Evolutionary conservation across 2,888 invertebrate species (phyloP).

Genomic region (Microctonus aethiopoides): DNA sequence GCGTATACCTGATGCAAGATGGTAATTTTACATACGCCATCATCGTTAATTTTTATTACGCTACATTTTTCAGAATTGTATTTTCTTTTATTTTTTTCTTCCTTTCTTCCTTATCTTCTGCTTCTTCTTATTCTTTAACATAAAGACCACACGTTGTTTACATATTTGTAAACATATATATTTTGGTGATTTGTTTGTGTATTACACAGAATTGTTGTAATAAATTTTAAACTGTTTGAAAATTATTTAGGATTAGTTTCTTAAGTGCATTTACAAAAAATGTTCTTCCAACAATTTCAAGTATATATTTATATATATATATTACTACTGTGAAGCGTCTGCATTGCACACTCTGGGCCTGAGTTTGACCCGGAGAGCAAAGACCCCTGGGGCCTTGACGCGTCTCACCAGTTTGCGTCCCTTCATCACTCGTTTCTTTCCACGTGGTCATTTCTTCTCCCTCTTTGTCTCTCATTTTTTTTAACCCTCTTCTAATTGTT

Average conservation of each 20-base stretch:
- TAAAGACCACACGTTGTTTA: not conserved
- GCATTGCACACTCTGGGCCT: slow-evolving; percentile 5
- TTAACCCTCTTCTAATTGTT: slow-evolving; percentile 10
- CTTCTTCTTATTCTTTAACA: not conserved
- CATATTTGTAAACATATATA: not conserved
- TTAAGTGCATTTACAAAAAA: not conserved
- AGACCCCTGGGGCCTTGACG: slow-evolving; percentile 64
- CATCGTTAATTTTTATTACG: not conserved
- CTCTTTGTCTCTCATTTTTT: slow-evolving; percentile 17
- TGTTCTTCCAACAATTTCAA: slow-evolving; percentile 10
- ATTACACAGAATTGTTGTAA: not conserved
- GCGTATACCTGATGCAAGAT: not conserved
- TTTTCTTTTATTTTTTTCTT: not conserved
- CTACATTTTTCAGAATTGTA: not conserved
- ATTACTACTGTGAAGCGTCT: slow-evolving; percentile 13
- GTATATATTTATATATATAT: not conserved
- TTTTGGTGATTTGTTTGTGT: not conserved
- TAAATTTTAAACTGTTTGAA: not conserved
- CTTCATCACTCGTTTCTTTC: slow-evolving; percentile 41
- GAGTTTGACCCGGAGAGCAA: slow-evolving; percentile 60
- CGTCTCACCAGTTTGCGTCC: slow-evolving; percentile 44
- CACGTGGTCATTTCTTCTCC: slow-evolving; percentile 38
- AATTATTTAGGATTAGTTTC: slow-evolving; percentile 5
- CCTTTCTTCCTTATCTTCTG: too few relatives aligned
- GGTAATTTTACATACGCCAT: not conserved